Conservation (phyloP, 2,797 vertebrate species). For the Mastacembelus armatus region DNA sequence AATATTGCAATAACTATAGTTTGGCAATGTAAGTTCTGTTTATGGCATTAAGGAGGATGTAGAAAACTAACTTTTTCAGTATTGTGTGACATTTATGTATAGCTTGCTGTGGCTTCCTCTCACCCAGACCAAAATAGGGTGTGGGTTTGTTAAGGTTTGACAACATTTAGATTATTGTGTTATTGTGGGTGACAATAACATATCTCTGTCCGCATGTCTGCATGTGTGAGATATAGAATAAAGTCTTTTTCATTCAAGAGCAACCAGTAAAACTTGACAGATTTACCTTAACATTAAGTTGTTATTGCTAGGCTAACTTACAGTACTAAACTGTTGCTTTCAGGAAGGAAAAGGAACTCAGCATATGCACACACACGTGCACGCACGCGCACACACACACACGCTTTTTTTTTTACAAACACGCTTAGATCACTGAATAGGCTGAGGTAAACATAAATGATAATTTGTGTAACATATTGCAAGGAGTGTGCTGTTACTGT, state of each 20-base stretch:
- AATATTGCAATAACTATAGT: not conserved
- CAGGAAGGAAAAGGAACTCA: not conserved
- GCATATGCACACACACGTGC: too few species aligned
- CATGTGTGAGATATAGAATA: not conserved
- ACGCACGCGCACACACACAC: too few species aligned
- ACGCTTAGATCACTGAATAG: slow-evolving; percentile 2
- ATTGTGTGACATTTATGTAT: slow-evolving; percentile 52
- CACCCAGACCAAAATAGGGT: slow-evolving; percentile 17
- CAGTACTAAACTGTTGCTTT: slow-evolving; percentile 2
- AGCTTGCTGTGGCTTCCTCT: slow-evolving; percentile 57
- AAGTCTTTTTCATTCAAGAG: slow-evolving; percentile 13
- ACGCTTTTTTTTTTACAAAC: not conserved
- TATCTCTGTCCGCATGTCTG: slow-evolving; percentile 1
- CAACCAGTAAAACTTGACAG: not conserved
- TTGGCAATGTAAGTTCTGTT: slow-evolving; percentile 1
- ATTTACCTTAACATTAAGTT: not conserved
- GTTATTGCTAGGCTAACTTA: slow-evolving; percentile 23
- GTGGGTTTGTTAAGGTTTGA: slow-evolving; percentile 32
- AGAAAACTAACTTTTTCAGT: slow-evolving; percentile 19
- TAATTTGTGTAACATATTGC: slow-evolving; percentile 36
- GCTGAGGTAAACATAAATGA: not conserved
- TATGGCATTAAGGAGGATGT: slow-evolving; percentile 26
- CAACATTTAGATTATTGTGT: not conserved
- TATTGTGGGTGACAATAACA: not conserved
- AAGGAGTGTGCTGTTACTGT: slow-evolving; percentile 45